These are phyloP conservation scores for Heliornis fulica DNA, from an alignment of 2,113 vertebrate genomes.

Conservation along the genomic window DNA sequence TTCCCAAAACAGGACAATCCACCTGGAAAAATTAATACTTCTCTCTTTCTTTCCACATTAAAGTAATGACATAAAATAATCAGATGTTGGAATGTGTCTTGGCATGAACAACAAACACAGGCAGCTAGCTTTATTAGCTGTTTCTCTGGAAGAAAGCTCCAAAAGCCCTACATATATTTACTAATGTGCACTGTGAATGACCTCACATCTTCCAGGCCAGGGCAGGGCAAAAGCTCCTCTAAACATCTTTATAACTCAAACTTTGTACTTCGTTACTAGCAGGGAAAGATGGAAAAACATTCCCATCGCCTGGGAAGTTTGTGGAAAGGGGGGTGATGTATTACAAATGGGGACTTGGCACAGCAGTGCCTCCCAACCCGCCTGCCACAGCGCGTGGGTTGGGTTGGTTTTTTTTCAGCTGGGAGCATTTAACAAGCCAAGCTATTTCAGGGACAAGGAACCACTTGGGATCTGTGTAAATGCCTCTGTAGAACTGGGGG, in stretches of 20 bases:
- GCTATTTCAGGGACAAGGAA: neutral
- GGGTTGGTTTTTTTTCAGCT: neutral
- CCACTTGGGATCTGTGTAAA: neutral
- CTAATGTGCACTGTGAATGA: slow-evolving; percentile 54
- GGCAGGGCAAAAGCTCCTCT: slow-evolving; percentile 40
- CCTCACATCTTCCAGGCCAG: slow-evolving; percentile 35
- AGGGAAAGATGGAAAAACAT: slow-evolving; percentile 31
- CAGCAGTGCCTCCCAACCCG: neutral
- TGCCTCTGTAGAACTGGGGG: neutral
- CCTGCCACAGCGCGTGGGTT: neutral
- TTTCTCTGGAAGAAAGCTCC: slow-evolving; percentile 70
- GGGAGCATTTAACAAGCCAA: neutral
- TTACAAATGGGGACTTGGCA: neutral
- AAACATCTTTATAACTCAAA: neutral
- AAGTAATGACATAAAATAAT: slow-evolving; percentile 61
- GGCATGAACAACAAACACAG: slow-evolving; percentile 57
- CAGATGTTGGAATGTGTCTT: slow-evolving; percentile 69
- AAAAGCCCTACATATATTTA: slow-evolving; percentile 66
- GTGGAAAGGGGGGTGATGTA: neutral
- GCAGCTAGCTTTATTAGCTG: slow-evolving; percentile 71
- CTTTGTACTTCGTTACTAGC: slow-evolving; percentile 6
- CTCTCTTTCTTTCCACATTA: slow-evolving; percentile 49
- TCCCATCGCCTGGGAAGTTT: neutral
- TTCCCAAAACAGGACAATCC: neutral
- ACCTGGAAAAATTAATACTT: slow-evolving; percentile 52